Evolutionary conservation across 2,888 invertebrate genomes (phyloP), one percentile per base, ranked within the genome.

Genomic region (Flexamia atlantica): DNA sequence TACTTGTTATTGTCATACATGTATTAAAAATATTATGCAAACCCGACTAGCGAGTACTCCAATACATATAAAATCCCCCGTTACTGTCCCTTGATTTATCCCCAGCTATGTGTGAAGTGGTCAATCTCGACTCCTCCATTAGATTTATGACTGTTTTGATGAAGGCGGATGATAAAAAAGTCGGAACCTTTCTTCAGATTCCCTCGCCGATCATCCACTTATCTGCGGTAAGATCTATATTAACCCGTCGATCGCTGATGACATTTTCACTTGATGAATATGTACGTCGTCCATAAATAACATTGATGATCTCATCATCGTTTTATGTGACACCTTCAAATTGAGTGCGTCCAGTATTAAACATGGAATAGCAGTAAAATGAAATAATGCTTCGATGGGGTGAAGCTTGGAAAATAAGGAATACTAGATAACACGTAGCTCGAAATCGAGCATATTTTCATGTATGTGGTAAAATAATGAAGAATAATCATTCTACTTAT

Each of bases 201-300:
- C 30, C 64, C 17, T 2, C 64, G 28, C 30, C 64, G 64, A 64
- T 64, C 30, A 30, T 28, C 64, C 64, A 64, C 28, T 64, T 64
- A 64, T 64, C 64, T 64, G 17, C 2, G 3, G 30, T 64, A 64
- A 64, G 64, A 64, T 64, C 64, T 64, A 64, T 64, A 64, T 64
- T 64, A 64, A 64, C 28, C 64, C 14, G 12, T 12, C 28, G 64
- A 30, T 30, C 64, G 30, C 64, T 64, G 28, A 64, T 64, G 64
- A 64, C 64, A 64, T 64, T 64, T 53, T 64, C 28, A 12, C 64
- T 64, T 64, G 64, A 64, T 64, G 64, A 64, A 64, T 64, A 64
- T 64, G 25, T 64, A 64, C 9, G 25, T 10, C 30, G 64, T 14
- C 12, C 28, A 64, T 64, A 28, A 64, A 64, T 30, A 28, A 64